Evolutionary conservation across 2,888 invertebrate species (phyloP).

Genomic region (Dermolepida albohirtum): DNA sequence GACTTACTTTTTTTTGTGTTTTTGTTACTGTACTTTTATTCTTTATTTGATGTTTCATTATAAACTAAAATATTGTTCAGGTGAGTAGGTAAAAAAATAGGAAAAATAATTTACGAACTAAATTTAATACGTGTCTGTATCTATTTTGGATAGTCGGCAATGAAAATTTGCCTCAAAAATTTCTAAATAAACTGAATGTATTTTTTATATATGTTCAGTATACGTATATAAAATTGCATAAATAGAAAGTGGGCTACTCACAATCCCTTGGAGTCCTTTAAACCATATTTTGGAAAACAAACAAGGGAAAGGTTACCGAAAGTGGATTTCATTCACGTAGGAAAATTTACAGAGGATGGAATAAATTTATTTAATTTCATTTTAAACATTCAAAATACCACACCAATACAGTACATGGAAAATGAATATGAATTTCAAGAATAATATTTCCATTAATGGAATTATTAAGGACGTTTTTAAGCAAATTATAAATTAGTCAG

Average conservation of each 20-base stretch:
- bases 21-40: no score
- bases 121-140: no score
- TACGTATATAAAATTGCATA: conserved; percentile 14
- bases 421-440: not conserved
- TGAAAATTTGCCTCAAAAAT: no score
- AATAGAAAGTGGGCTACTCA: conserved; percentile 15
- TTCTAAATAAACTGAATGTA: no score
- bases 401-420: not conserved
- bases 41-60: no score
- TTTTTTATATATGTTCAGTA: no score
- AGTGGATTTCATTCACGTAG: conserved; percentile 17
- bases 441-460: not conserved
- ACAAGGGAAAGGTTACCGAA: conserved; percentile 22
- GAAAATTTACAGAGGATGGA: conserved; percentile 29
- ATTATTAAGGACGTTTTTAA: not conserved
- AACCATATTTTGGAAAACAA: conserved; percentile 27
- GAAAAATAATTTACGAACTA: no score
- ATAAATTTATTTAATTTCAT: conserved; percentile 31
- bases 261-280: conserved; percentile 13
- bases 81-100: no score
- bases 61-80: no score
- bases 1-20: no score
- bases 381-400: conserved; percentile 14
- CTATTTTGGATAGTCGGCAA: no score
- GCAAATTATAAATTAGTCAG: no score